These are phyloP conservation scores for Cheilosia vulpina DNA, from an alignment of 2,888 invertebrate genomes.

Conservation along the genomic window DNA sequence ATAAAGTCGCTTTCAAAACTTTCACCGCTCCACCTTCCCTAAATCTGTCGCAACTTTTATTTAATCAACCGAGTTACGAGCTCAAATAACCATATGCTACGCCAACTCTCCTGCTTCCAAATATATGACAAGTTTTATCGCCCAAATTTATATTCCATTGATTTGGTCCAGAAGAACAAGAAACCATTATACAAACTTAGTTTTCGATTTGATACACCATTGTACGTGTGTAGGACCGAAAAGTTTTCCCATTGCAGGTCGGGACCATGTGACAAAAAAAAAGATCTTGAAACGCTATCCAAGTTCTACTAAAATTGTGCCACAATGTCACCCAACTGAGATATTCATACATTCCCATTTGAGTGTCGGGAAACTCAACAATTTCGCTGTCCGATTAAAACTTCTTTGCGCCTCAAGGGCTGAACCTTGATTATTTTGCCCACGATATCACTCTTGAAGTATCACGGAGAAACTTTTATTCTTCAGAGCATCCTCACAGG, in stretches of 20 bases:
- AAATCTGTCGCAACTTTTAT: neutral
- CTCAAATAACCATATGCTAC: slow-evolving; percentile 51
- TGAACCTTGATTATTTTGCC: slow-evolving; percentile 13
- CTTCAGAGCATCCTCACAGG: neutral
- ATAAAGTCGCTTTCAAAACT: neutral
- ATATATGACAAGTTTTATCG: slow-evolving; percentile 53
- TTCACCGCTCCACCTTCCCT: neutral
- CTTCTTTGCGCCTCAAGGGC: slow-evolving; percentile 30
- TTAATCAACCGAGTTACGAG: slow-evolving; percentile 43
- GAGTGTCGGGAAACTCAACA: slow-evolving; percentile 44
- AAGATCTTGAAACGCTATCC: slow-evolving; percentile 45
- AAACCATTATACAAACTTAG: slow-evolving; percentile 48
- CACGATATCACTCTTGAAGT: neutral
- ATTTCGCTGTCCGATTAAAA: slow-evolving; percentile 58
- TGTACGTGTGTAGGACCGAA: neutral
- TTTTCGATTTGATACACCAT: slow-evolving; percentile 45
- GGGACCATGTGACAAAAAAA: slow-evolving; percentile 30
- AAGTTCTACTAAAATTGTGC: slow-evolving; percentile 54
- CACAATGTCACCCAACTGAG: slow-evolving; percentile 27
- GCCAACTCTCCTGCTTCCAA: slow-evolving; percentile 19
- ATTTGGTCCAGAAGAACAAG: slow-evolving; percentile 40
- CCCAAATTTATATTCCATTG: slow-evolving; percentile 54
- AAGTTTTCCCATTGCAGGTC: slow-evolving; percentile 49
- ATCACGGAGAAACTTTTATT: neutral
- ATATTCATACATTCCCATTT: slow-evolving; percentile 55